Evolutionary conservation across 2,797 vertebrate genomes (phyloP).

Genomic region (Phyllotis vaccarum): DNA sequence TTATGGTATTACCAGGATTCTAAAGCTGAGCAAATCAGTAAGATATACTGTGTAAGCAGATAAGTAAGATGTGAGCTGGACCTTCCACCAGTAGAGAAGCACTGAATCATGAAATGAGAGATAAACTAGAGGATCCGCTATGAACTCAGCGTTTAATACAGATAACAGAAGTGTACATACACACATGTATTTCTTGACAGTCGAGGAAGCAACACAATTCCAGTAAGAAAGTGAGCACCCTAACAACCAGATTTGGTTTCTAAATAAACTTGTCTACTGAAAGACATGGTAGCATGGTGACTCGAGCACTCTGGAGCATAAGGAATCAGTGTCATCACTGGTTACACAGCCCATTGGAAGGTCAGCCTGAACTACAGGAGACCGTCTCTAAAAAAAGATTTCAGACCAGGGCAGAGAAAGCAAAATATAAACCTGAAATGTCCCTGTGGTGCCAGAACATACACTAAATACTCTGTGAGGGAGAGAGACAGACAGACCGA

Average conservation of each 20-base stretch:
- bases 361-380: background rate
- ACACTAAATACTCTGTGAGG: background rate
- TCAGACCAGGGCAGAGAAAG: background rate
- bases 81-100: constrained; percentile 22
- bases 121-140: background rate
- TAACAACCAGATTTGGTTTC: background rate
- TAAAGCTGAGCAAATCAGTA: constrained; percentile 24
- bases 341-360: background rate
- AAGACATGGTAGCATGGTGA: background rate
- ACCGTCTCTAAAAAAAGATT: background rate
- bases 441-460: background rate
- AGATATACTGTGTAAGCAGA: background rate
- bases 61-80: background rate
- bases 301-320: background rate
- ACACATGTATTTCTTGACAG: background rate
- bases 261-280: background rate
- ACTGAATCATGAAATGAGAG: background rate
- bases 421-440: background rate
- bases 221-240: background rate
- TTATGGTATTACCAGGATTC: background rate
- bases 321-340: background rate
- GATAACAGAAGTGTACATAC: background rate
- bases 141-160: background rate
- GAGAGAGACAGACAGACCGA: background rate
- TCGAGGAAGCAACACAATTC: background rate